phyloP scores from a whole-genome alignment of 2,797 vertebrate genomes.

The Petrocephalus schoutedeni region DNA sequence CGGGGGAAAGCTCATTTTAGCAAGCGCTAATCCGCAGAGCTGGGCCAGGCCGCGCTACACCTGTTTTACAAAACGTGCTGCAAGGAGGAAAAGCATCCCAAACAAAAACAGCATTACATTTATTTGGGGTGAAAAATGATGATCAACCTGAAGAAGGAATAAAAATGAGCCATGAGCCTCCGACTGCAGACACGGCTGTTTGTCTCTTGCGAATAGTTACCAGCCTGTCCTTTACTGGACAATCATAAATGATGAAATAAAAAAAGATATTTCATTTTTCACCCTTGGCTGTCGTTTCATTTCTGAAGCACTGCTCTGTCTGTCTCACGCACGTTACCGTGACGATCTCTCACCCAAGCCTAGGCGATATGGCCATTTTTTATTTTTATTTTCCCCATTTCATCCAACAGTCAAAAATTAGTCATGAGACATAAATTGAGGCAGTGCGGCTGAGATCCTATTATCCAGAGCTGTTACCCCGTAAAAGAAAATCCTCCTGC shows the following conservation, averaged over 20 bases:
- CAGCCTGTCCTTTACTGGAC: slow-evolving; percentile 20
- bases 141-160: slow-evolving; percentile 1
- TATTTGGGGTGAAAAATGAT: slow-evolving; percentile 24
- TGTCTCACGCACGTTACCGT: slow-evolving; percentile 52
- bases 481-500: slow-evolving; percentile 31
- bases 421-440: slow-evolving; percentile 49
- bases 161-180: slow-evolving; percentile 28
- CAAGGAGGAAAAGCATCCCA: background rate
- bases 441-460: slow-evolving; percentile 45
- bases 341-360: slow-evolving; percentile 45
- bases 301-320: slow-evolving; percentile 58
- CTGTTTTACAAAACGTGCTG: slow-evolving; percentile 18
- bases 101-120: slow-evolving; percentile 18
- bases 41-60: background rate
- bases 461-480: slow-evolving; percentile 50
- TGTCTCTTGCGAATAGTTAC: slow-evolving; percentile 28
- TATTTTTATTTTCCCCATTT: slow-evolving; percentile 50
- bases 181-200: slow-evolving; percentile 25
- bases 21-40: background rate
- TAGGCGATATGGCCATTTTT: slow-evolving; percentile 45
- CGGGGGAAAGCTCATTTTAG: background rate
- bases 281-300: slow-evolving; percentile 57
- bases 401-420: slow-evolving; percentile 48
- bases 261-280: slow-evolving; percentile 54
- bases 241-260: slow-evolving; percentile 52